Conservation (phyloP, 2,113 vertebrate genomes). For the Arvicanthis niloticus region DNA sequence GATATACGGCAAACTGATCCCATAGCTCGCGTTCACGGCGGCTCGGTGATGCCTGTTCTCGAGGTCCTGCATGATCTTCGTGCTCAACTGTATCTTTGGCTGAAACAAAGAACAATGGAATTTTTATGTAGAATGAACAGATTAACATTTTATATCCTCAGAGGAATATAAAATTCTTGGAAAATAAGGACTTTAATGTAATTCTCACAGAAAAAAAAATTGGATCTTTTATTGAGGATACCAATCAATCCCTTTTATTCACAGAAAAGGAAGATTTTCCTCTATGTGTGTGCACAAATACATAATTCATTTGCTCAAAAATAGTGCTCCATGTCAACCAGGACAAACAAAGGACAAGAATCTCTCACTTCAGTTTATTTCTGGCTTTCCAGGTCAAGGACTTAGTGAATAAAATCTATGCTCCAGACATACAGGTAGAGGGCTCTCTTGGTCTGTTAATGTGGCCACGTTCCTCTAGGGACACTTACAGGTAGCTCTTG, state of each 20-base stretch:
- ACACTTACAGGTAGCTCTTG: slow-evolving; percentile 64
- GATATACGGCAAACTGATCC: slow-evolving; percentile 88
- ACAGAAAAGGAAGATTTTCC: slow-evolving; percentile 39
- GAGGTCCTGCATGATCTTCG: slow-evolving; percentile 86
- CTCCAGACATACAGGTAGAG: slow-evolving; percentile 78
- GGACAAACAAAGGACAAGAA: slow-evolving; percentile 58
- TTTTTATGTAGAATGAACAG: slow-evolving; percentile 69
- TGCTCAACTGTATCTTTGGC: slow-evolving; percentile 86
- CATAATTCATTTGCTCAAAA: slow-evolving; percentile 47
- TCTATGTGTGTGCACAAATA: neutral
- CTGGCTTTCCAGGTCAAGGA: slow-evolving; percentile 72
- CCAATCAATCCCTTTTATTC: slow-evolving; percentile 46
- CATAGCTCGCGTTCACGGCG: slow-evolving; percentile 83
- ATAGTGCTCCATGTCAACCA: neutral
- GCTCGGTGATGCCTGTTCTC: slow-evolving; percentile 84
- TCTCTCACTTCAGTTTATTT: slow-evolving; percentile 56
- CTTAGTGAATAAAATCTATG: slow-evolving; percentile 65
- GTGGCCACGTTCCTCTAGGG: slow-evolving; percentile 54
- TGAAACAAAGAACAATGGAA: slow-evolving; percentile 84
- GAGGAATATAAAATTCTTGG: slow-evolving; percentile 62
- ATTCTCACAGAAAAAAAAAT: slow-evolving; percentile 41
- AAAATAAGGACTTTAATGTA: slow-evolving; percentile 68
- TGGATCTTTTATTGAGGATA: slow-evolving; percentile 45
- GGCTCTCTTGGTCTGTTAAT: slow-evolving; percentile 77
- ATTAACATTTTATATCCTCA: slow-evolving; percentile 67